phyloP scores from a whole-genome alignment of 2,888 invertebrate genomes.

The Caenorhabditis sp. region DNA sequence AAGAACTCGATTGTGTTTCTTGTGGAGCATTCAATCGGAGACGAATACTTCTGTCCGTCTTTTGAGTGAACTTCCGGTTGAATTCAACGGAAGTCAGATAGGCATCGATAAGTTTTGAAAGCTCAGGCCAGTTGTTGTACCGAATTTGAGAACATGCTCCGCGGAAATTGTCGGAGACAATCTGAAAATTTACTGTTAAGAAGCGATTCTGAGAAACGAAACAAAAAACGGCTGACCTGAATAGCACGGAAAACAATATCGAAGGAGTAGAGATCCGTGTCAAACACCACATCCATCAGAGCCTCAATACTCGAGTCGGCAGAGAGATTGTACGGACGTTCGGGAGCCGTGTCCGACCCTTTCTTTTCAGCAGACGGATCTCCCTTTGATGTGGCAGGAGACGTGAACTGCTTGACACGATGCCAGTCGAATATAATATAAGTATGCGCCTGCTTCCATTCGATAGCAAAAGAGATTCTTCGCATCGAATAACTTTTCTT shows the following conservation, averaged over 20 bases:
- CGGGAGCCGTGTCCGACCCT: not conserved
- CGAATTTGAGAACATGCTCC: constrained; percentile 32
- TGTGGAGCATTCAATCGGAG: constrained; percentile 44
- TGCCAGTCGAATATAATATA: constrained; percentile 42
- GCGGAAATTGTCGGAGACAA: constrained; percentile 64
- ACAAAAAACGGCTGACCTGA: no score
- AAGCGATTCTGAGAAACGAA: no score
- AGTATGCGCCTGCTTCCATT: constrained; percentile 35
- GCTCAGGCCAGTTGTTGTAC: constrained; percentile 61
- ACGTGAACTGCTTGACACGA: constrained; percentile 29
- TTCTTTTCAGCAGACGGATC: constrained; percentile 7
- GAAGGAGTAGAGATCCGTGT: constrained; percentile 76
- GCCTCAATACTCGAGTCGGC: constrained; percentile 47
- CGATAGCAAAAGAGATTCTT: constrained; percentile 44
- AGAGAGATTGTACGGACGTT: constrained; percentile 46
- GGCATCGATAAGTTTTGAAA: constrained; percentile 54
- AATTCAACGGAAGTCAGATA: constrained; percentile 61
- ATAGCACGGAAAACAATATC: constrained; percentile 78
- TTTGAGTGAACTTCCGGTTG: constrained; percentile 54
- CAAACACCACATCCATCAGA: constrained; percentile 68
- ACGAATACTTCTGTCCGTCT: constrained; percentile 53
- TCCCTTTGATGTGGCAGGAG: constrained; percentile 25
- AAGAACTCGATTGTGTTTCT: constrained; percentile 30
- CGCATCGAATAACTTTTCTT: constrained; percentile 50
- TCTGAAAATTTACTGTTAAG: constrained; percentile 42